phyloP scores from a whole-genome alignment of 2,888 invertebrate genomes.

The Andrena fulva region DNA sequence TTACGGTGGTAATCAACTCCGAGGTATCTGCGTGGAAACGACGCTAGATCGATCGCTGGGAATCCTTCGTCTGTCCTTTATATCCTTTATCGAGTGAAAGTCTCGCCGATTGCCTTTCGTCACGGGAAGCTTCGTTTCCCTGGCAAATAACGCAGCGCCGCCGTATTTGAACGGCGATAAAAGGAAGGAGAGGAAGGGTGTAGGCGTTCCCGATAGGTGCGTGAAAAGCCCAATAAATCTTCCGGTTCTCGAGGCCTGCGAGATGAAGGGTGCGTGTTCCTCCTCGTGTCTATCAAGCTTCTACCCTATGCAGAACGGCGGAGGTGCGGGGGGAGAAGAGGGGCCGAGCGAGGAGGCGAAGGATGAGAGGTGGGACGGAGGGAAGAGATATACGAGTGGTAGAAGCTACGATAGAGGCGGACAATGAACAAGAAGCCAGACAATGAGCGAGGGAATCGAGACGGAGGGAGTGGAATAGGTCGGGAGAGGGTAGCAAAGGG shows the following conservation, averaged over 20 bases:
- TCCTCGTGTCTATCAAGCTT: conserved; percentile 39
- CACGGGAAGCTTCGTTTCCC: neutral
- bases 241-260: conserved; percentile 30
- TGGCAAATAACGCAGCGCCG: conserved; percentile 15
- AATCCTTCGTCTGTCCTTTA: too few relatives aligned
- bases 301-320: neutral
- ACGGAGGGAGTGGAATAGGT: conserved; percentile 3
- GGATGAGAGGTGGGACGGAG: conserved; percentile 17
- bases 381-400: conserved; percentile 32
- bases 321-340: conserved; percentile 19
- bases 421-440: conserved; percentile 49
- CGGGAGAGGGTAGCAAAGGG: conserved; percentile 29
- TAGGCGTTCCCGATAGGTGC: conserved; percentile 59
- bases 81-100: neutral
- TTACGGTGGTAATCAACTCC: neutral
- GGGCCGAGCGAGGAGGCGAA: neutral
- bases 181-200: conserved; percentile 12
- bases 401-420: conserved; percentile 32
- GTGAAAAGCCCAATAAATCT: conserved; percentile 70
- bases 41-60: neutral
- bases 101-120: neutral
- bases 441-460: conserved; percentile 37
- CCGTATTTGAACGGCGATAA: neutral
- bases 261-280: conserved; percentile 47
- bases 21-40: neutral